A percentile compares a stretch with the other conserved stretches of the same genome.
Conservation (phyloP, 2,888 invertebrate species). For the Lepidochrysops patricia region DNA sequence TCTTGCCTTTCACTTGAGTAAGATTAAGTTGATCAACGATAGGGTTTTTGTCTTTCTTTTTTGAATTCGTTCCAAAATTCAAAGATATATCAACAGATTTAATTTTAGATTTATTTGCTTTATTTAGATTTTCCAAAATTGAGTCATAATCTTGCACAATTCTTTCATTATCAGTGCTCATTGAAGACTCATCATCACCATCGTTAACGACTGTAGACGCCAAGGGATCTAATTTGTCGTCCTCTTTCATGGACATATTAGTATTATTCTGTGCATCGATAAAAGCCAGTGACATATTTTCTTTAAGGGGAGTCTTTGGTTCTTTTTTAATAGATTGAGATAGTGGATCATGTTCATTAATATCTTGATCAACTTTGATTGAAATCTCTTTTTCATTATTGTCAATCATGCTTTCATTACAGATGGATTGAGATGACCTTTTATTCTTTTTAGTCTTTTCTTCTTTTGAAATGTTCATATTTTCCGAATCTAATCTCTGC, state of each 20-base stretch:
- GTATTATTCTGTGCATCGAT: slow-evolving; percentile 38
- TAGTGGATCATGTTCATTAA: slow-evolving; percentile 42
- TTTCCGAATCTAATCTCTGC: slow-evolving; percentile 6
- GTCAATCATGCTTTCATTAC: slow-evolving; percentile 30
- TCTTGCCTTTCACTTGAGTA: slow-evolving; percentile 38
- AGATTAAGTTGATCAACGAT: slow-evolving; percentile 56
- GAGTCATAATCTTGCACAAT: slow-evolving; percentile 54
- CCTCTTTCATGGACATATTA: slow-evolving; percentile 31
- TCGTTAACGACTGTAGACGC: slow-evolving; percentile 33
- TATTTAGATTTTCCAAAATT: slow-evolving; percentile 44
- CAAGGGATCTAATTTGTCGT: slow-evolving; percentile 43
- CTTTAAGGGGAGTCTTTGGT: slow-evolving; percentile 46
- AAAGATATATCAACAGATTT: slow-evolving; percentile 45
- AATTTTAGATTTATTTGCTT: slow-evolving; percentile 28
- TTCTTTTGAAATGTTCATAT: slow-evolving; percentile 6
- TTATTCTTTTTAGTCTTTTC: slow-evolving; percentile 22
- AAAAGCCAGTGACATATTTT: slow-evolving; percentile 41
- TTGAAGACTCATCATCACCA: slow-evolving; percentile 30
- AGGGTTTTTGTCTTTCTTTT: slow-evolving; percentile 34
- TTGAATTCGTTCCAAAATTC: slow-evolving; percentile 41
- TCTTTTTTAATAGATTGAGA: slow-evolving; percentile 42
- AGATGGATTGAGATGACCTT: slow-evolving; percentile 36
- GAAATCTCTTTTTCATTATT: slow-evolving; percentile 52
- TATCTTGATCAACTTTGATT: slow-evolving; percentile 31
- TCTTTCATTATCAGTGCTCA: slow-evolving; percentile 53